Evolutionary conservation across 1,140 invertebrate species (phyloP).

Genomic region (Globodera ellingtonae): DNA sequence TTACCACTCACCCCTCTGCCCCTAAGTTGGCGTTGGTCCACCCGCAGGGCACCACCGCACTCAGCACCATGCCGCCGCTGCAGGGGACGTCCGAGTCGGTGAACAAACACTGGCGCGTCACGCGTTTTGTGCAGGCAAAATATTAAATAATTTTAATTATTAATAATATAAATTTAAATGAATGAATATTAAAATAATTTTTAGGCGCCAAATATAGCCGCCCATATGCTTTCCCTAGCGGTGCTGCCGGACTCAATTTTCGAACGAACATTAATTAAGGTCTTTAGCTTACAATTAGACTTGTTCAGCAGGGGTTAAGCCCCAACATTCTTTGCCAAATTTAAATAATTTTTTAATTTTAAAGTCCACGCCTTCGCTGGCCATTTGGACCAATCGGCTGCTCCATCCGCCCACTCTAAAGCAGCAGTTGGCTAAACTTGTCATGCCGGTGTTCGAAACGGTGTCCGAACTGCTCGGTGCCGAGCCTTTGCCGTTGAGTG

Average conservation of each 20-base stretch:
- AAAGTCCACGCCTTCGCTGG: conserved; percentile 26
- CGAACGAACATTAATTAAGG: conserved; percentile 35
- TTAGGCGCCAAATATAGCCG: conserved; percentile 43
- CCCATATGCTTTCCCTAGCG: conserved; percentile 46
- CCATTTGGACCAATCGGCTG: conserved; percentile 37
- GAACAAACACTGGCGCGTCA: conserved; percentile 49
- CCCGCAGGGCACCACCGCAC: conserved; percentile 47
- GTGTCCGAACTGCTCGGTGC: conserved; percentile 28
- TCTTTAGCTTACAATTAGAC: background rate
- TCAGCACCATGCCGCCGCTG: conserved; percentile 45
- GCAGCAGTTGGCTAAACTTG: conserved; percentile 31
- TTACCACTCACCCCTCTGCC: background rate
- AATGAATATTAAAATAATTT: background rate
- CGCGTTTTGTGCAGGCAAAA: conserved; percentile 46
- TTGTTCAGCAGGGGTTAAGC: background rate
- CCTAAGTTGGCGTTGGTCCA: conserved; percentile 38
- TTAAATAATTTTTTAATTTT: conserved; percentile 5
- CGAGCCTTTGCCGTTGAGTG: conserved; percentile 43
- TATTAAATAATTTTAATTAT: conserved; percentile 10
- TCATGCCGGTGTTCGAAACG: conserved; percentile 28
- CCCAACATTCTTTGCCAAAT: too few species aligned
- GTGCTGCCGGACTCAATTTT: conserved; percentile 42
- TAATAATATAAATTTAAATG: too few species aligned
- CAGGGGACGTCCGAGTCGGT: conserved; percentile 16
- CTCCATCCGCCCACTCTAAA: conserved; percentile 30